Conservation (phyloP, 2,797 vertebrate species). For the Scomberomorus guttatus region DNA sequence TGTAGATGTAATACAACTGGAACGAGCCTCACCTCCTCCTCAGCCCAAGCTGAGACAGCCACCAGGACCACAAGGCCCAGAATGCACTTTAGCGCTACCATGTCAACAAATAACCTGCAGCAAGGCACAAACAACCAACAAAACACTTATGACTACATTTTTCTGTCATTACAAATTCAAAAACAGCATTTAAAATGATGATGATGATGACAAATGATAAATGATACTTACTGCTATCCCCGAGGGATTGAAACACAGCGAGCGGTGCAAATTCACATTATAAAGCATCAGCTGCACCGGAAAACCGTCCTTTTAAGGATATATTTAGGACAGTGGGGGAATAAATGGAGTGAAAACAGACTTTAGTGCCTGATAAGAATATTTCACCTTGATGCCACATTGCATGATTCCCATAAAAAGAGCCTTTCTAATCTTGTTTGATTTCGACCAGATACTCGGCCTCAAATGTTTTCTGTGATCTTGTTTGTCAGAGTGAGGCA, state of each 20-base stretch:
- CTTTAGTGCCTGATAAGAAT: slow-evolving; percentile 20
- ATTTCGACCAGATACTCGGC: not conserved
- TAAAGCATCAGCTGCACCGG: slow-evolving; percentile 14
- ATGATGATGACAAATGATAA: not conserved
- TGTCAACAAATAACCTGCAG: slow-evolving; percentile 46
- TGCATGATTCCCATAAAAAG: slow-evolving; percentile 22
- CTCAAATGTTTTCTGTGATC: not conserved
- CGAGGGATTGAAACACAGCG: not conserved
- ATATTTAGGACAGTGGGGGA: not conserved
- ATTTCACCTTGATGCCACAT: slow-evolving; percentile 48
- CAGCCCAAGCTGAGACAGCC: slow-evolving; percentile 41
- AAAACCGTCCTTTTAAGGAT: not conserved
- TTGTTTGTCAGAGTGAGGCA: not conserved
- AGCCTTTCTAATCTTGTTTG: not conserved
- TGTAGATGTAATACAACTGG: not conserved
- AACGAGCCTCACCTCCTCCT: slow-evolving; percentile 32
- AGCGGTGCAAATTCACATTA: not conserved
- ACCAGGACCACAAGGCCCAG: slow-evolving; percentile 61
- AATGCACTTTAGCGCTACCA: slow-evolving; percentile 59
- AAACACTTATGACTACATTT: not conserved
- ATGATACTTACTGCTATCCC: slow-evolving; percentile 9
- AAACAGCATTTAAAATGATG: not conserved
- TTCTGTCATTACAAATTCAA: too few species aligned
- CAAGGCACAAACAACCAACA: not conserved
- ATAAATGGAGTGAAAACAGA: not conserved